Conservation (phyloP, 2,113 vertebrate genomes). For the Phyllopteryx taeniolatus region DNA sequence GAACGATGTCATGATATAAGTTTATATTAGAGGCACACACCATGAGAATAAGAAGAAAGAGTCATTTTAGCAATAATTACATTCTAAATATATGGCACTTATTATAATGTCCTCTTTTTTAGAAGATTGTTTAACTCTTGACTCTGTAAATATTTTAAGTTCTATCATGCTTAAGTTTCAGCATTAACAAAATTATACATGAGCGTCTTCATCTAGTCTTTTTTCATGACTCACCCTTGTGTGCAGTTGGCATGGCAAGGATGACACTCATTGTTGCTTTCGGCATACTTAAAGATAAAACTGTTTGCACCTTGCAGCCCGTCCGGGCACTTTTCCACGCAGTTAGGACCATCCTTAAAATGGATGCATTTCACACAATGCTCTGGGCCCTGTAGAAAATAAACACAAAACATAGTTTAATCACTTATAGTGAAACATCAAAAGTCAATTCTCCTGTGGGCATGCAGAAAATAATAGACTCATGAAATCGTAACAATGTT, state of each 20-base stretch:
- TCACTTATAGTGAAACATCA: neutral
- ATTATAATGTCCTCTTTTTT: neutral
- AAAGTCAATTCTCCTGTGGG: neutral
- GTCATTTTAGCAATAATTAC: neutral
- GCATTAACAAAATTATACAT: neutral
- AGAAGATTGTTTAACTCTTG: neutral
- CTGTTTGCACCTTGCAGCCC: constrained; percentile 93
- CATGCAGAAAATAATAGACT: neutral
- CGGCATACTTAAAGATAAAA: constrained; percentile 97
- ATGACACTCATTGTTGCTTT: constrained; percentile 90
- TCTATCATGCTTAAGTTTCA: neutral
- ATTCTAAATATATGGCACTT: neutral
- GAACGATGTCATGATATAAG: neutral
- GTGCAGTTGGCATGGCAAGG: constrained; percentile 96
- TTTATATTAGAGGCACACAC: constrained; percentile 4
- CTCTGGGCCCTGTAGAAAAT: constrained; percentile 82
- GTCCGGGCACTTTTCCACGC: constrained; percentile 97
- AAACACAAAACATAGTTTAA: neutral
- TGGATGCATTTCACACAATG: constrained; percentile 94
- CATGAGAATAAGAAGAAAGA: neutral
- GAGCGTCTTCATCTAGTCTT: neutral
- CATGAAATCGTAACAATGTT: neutral
- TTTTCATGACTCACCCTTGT: constrained; percentile 81
- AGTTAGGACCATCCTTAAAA: constrained; percentile 97
- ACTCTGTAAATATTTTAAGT: neutral